A percentile compares a stretch with the other conserved stretches of the same genome.
These are phyloP conservation scores for Rallus limicola DNA, from an alignment of 2,113 vertebrate species.

Conservation along the genomic window DNA sequence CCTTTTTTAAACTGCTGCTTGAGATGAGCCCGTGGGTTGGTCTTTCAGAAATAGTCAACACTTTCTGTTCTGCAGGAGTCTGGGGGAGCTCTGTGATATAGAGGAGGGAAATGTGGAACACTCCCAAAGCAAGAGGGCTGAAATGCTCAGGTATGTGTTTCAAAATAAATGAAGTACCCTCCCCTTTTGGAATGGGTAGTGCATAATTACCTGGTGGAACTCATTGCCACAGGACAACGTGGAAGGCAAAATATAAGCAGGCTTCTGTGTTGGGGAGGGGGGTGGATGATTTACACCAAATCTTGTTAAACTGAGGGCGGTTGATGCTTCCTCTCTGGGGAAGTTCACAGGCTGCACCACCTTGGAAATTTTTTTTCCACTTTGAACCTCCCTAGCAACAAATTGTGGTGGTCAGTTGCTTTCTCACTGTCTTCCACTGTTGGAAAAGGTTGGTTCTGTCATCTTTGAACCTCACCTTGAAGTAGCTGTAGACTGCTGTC, in stretches of 20 bases:
- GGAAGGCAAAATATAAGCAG: not conserved
- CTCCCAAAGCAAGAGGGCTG: not conserved
- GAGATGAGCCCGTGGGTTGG: not conserved
- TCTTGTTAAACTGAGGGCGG: not conserved
- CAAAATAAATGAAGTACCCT: not conserved
- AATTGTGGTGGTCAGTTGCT: not conserved
- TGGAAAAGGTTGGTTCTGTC: not conserved
- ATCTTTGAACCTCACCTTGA: not conserved
- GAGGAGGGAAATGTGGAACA: not conserved
- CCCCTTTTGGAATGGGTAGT: not conserved
- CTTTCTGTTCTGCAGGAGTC: not conserved
- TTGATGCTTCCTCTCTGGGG: not conserved
- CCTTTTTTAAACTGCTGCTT: not conserved
- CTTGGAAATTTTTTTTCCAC: not conserved
- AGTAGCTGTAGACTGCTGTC: not conserved
- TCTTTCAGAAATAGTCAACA: not conserved
- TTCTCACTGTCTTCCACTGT: not conserved
- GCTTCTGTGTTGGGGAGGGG: not conserved
- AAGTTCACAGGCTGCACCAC: not conserved
- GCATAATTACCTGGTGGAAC: not conserved
- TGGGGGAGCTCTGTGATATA: not conserved
- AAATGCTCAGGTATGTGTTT: not conserved
- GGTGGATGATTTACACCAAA: not conserved
- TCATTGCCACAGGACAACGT: not conserved
- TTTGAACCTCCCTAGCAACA: not conserved